Percentiles rank a stretch among this genome's conserved stretches.
These are phyloP conservation scores for Yponomeuta sedellus DNA, from an alignment of 2,888 invertebrate species.

Conservation along the genomic window DNA sequence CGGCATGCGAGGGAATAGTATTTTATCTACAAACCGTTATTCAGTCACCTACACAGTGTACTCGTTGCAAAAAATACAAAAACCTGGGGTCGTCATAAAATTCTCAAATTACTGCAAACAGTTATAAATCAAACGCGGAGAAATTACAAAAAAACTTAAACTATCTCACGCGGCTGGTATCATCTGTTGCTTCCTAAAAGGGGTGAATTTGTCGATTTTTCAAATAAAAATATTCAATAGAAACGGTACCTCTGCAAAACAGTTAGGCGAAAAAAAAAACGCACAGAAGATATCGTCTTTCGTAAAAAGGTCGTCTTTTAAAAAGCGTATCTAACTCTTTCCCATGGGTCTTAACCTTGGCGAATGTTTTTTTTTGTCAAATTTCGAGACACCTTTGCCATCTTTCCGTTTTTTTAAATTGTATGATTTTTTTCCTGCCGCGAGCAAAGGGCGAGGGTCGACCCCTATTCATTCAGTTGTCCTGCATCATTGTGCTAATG, in stretches of 20 bases:
- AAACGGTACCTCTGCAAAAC: slow-evolving; percentile 61
- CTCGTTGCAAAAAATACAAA: slow-evolving; percentile 34
- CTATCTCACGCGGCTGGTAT: slow-evolving; percentile 67
- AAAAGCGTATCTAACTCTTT: slow-evolving; percentile 69
- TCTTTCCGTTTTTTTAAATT: slow-evolving; percentile 65
- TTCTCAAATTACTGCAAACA: slow-evolving; percentile 75
- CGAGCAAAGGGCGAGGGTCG: slow-evolving; percentile 57
- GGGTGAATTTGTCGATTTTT: slow-evolving; percentile 57
- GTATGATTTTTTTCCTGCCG: slow-evolving; percentile 44
- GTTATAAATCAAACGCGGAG: slow-evolving; percentile 66
- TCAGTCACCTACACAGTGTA: slow-evolving; percentile 47
- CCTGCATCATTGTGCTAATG: slow-evolving; percentile 41
- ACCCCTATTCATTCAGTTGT: slow-evolving; percentile 43
- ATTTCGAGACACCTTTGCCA: slow-evolving; percentile 75
- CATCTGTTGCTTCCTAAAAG: slow-evolving; percentile 67
- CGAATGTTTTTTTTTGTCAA: slow-evolving; percentile 52
- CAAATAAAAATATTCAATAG: slow-evolving; percentile 37
- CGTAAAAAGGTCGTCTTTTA: slow-evolving; percentile 46
- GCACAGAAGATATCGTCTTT: slow-evolving; percentile 56
- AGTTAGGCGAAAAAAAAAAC: slow-evolving; percentile 54
- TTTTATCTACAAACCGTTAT: slow-evolving; percentile 47
- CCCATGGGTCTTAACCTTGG: slow-evolving; percentile 75
- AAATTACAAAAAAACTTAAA: slow-evolving; percentile 44
- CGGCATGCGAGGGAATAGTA: not conserved
- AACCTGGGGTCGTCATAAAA: slow-evolving; percentile 46